Conservation (phyloP, 2,888 invertebrate genomes). For the Bombylius discolor region DNA sequence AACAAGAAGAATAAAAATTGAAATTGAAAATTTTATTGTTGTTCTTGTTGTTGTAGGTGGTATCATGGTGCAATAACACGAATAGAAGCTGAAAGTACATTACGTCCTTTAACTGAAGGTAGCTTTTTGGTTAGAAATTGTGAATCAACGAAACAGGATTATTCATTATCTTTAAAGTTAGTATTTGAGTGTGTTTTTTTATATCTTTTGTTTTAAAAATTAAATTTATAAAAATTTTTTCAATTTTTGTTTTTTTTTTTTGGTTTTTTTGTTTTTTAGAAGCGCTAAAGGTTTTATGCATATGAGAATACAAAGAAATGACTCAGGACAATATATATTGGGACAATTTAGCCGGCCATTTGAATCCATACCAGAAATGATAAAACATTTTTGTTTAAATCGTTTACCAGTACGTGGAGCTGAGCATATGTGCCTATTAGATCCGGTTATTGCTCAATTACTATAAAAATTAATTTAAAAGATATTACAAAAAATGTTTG, state of each 20-base stretch:
- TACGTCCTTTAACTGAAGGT: slow-evolving; percentile 74
- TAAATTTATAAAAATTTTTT: background rate
- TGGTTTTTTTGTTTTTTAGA: slow-evolving; percentile 40
- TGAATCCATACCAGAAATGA: slow-evolving; percentile 85
- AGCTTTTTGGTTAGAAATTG: slow-evolving; percentile 90
- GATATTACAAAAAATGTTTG: too few relatives aligned
- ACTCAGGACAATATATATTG: slow-evolving; percentile 69
- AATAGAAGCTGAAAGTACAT: slow-evolving; percentile 78
- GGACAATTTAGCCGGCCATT: slow-evolving; percentile 91
- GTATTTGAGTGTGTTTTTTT: slow-evolving; percentile 34
- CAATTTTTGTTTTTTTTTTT: background rate
- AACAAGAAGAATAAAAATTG: too few relatives aligned
- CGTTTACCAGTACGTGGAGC: slow-evolving; percentile 89
- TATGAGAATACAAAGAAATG: slow-evolving; percentile 80
- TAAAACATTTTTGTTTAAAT: slow-evolving; percentile 84
- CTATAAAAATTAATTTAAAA: slow-evolving; percentile 35
- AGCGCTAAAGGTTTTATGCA: slow-evolving; percentile 94
- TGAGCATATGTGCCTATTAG: slow-evolving; percentile 88
- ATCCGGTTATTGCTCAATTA: slow-evolving; percentile 80
- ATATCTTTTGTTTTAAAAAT: background rate
- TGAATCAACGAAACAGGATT: slow-evolving; percentile 86
- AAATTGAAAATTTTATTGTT: background rate
- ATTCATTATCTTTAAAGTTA: slow-evolving; percentile 89
- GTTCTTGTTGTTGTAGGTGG: slow-evolving; percentile 52
- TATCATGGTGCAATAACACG: slow-evolving; percentile 89